Evolutionary conservation across 2,888 invertebrate species (phyloP).

Genomic region (Malachius bipustulatus): DNA sequence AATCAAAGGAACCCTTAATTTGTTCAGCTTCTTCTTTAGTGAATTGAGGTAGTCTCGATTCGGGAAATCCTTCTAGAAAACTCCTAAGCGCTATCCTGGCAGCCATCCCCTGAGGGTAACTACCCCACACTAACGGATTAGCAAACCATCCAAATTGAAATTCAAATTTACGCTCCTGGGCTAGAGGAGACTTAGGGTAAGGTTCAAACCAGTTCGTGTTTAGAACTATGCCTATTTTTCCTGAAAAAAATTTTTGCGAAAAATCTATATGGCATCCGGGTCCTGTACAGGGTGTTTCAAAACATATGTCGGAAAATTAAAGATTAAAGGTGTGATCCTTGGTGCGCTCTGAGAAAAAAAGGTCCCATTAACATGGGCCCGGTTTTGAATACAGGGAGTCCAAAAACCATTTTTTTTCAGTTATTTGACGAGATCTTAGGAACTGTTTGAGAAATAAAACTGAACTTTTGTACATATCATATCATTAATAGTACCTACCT

Average conservation of each 20-base stretch:
- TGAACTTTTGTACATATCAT: too few relatives aligned
- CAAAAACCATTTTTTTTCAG: too few relatives aligned
- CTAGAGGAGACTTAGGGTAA: constrained; percentile 40
- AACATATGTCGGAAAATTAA: too few relatives aligned
- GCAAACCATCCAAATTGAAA: constrained; percentile 55
- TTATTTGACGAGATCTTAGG: too few relatives aligned
- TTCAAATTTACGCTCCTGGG: too few relatives aligned
- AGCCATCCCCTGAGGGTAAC: constrained; percentile 56
- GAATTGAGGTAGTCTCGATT: constrained; percentile 53
- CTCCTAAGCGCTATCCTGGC: constrained; percentile 46
- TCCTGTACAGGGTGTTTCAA: too few relatives aligned
- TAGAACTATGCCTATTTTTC: constrained; percentile 38
- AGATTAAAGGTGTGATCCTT: too few relatives aligned
- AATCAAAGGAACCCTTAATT: constrained; percentile 54
- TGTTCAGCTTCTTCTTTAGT: constrained; percentile 45
- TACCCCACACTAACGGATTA: constrained; percentile 54
- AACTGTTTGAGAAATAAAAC: too few relatives aligned
- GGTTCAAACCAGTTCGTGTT: constrained; percentile 53
- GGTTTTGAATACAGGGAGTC: too few relatives aligned
- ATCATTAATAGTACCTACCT: too few relatives aligned
- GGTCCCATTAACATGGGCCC: too few relatives aligned
- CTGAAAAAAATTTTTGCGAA: constrained; percentile 14
- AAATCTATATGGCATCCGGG: not conserved
- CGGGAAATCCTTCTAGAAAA: constrained; percentile 39
- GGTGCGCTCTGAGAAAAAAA: too few relatives aligned